phyloP scores from a whole-genome alignment of 2,888 invertebrate species.

The Phorcus lineatus region DNA sequence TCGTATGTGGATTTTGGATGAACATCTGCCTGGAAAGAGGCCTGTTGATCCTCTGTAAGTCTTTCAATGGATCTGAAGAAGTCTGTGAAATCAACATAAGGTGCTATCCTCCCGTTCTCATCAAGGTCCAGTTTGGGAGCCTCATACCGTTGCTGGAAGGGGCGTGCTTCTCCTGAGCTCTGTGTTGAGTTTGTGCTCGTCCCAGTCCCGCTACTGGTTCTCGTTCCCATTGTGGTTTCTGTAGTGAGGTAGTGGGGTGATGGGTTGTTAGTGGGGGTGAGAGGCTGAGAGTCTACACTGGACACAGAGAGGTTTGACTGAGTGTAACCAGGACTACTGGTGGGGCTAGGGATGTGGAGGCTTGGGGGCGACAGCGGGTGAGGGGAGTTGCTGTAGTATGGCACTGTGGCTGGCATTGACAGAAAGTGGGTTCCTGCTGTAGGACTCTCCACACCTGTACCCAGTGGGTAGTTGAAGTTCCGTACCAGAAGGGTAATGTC shows the following conservation, averaged over 20 bases:
- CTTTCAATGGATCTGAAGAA: conserved; percentile 76
- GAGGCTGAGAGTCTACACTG: conserved; percentile 43
- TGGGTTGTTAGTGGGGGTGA: conserved; percentile 40
- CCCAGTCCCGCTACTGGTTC: conserved; percentile 53
- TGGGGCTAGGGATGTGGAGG: conserved; percentile 31
- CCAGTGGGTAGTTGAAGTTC: conserved; percentile 88
- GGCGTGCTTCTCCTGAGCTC: conserved; percentile 64
- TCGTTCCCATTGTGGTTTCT: conserved; percentile 37
- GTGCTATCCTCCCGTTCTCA: conserved; percentile 82
- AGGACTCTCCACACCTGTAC: conserved; percentile 79
- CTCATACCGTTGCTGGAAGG: conserved; percentile 47
- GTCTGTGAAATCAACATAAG: conserved; percentile 90
- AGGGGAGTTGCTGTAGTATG: background rate
- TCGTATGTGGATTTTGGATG: conserved; percentile 70
- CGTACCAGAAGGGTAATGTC: conserved; percentile 90
- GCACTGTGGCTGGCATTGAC: conserved; percentile 22
- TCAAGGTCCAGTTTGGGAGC: conserved; percentile 77
- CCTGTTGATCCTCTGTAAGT: conserved; percentile 67
- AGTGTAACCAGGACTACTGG: conserved; percentile 22
- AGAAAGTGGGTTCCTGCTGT: conserved; percentile 47
- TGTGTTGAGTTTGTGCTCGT: conserved; percentile 69
- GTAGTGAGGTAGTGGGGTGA: conserved; percentile 33
- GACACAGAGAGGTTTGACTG: conserved; percentile 32
- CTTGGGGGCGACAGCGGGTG: conserved; percentile 11
- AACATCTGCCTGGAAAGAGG: conserved; percentile 63